Evolutionary conservation across 2,888 invertebrate genomes (phyloP), one percentile per base, ranked within the genome.

Genomic region (Rotaria sp.): DNA sequence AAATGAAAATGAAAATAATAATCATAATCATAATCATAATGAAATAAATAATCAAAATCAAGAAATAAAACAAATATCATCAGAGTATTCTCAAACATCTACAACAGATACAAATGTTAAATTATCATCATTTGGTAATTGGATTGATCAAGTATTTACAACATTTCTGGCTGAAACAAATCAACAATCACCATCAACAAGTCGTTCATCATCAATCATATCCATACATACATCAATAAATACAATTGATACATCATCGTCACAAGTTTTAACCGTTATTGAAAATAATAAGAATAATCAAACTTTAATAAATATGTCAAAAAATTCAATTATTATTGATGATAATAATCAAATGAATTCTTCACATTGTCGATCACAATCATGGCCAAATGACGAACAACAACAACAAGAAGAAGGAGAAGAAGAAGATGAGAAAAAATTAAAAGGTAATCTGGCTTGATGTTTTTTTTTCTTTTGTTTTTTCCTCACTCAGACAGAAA

Each of bases 141-240:
- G 80, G 80, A 80, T 80, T 35, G 80, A 80, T 80, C 26, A 45
- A 18, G 45, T 80, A n/a, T 80, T 80, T 45, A 80, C 80, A 80
- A n/a, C 80, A 80, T 80, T 80, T 80, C 45, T 80, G 4, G 45
- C 41, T 45, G 80, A 80, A 45, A 45, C 80, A 10, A 80, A 45
- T 80, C 80, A 80, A 35, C 45, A 45, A 38, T 80, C 45, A 80
- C 1, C 45, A 13, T 45, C 80, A 80, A 26, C 45, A 45, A 80
- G 45, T 45, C 80, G 41, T 13, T 80, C 80, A 45, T 80, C 80
- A 45, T 80, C 80, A 45, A 45, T 80, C 45, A 15, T 80, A 15
- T 80, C 80, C 21, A 35, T 45, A 13, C 80, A 80, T 38, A 21
- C 26, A 21, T 67, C 67, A 21, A 35, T 38, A 67, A 35, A 67